Evolutionary conservation across 2,888 invertebrate species (phyloP).

Genomic region (Lomographa bimaculata): DNA sequence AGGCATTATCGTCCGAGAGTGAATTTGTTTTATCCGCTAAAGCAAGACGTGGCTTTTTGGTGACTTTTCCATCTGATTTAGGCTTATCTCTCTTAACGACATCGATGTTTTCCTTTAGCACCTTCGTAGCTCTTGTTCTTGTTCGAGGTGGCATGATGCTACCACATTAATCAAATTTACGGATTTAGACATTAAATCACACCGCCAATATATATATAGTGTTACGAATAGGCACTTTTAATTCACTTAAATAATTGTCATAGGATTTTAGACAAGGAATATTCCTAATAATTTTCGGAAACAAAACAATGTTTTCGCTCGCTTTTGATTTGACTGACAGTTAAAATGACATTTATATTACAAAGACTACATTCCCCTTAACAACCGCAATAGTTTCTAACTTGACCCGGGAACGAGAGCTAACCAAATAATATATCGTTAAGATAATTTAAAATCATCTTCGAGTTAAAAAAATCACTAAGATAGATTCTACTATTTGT

Average conservation of each 20-base stretch:
- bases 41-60: conserved; percentile 52
- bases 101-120: conserved; percentile 59
- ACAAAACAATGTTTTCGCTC: conserved; percentile 48
- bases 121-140: conserved; percentile 52
- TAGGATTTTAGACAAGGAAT: too few species aligned
- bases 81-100: conserved; percentile 37
- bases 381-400: too few species aligned
- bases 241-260: too few species aligned
- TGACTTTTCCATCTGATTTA: conserved; percentile 37
- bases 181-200: conserved; percentile 4
- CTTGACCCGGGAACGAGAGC: too few species aligned
- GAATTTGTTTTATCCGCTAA: conserved; percentile 73
- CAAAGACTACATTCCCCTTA: too few species aligned
- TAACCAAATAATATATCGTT: too few species aligned
- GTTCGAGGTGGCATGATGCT: conserved; percentile 69
- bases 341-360: conserved; percentile 4
- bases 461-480: too few species aligned
- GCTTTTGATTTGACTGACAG: conserved; percentile 44
- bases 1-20: conserved; percentile 65
- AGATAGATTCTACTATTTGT: too few species aligned
- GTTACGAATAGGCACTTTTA: too few species aligned
- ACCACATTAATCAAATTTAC: conserved; percentile 17
- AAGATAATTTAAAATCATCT: too few species aligned
- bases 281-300: too few species aligned
- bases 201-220: too few species aligned